Evolutionary conservation across 2,888 invertebrate genomes (phyloP).

Genomic region (Apodemia duryi): DNA sequence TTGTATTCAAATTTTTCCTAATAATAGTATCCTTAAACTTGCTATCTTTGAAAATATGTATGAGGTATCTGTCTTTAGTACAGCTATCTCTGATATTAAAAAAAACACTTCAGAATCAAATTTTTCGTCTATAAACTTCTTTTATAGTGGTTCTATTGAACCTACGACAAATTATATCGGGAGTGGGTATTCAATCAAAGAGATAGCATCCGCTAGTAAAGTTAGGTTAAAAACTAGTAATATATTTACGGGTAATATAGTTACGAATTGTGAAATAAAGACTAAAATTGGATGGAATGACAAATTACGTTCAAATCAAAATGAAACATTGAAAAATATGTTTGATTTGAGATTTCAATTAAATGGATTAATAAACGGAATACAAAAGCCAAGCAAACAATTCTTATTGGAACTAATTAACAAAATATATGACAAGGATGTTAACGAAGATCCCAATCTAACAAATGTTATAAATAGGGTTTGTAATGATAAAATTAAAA

Average conservation of each 20-base stretch:
- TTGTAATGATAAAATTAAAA: slow-evolving; percentile 40
- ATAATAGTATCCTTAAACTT: slow-evolving; percentile 46
- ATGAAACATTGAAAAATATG: slow-evolving; percentile 45
- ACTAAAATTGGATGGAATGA: slow-evolving; percentile 58
- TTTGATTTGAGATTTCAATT: slow-evolving; percentile 45
- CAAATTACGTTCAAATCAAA: slow-evolving; percentile 42
- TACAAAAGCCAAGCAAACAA: slow-evolving; percentile 45
- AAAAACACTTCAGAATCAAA: slow-evolving; percentile 36
- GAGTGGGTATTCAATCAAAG: slow-evolving; percentile 59
- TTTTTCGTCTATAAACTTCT: slow-evolving; percentile 38
- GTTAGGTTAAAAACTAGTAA: slow-evolving; percentile 60
- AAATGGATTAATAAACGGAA: slow-evolving; percentile 49
- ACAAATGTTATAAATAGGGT: slow-evolving; percentile 43
- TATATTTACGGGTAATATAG: slow-evolving; percentile 52
- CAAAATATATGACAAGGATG: slow-evolving; percentile 51
- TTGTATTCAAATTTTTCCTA: slow-evolving; percentile 74
- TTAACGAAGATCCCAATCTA: slow-evolving; percentile 45
- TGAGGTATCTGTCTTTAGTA: slow-evolving; percentile 41
- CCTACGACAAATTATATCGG: slow-evolving; percentile 51
- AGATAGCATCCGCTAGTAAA: slow-evolving; percentile 54
- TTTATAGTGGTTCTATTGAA: slow-evolving; percentile 41
- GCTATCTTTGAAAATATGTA: slow-evolving; percentile 51
- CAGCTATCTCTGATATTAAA: slow-evolving; percentile 44
- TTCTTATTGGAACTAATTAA: slow-evolving; percentile 47
- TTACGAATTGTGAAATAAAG: slow-evolving; percentile 47